These are phyloP conservation scores for Coleophora flavipennella DNA, from an alignment of 2,888 invertebrate genomes.

Conservation along the genomic window DNA sequence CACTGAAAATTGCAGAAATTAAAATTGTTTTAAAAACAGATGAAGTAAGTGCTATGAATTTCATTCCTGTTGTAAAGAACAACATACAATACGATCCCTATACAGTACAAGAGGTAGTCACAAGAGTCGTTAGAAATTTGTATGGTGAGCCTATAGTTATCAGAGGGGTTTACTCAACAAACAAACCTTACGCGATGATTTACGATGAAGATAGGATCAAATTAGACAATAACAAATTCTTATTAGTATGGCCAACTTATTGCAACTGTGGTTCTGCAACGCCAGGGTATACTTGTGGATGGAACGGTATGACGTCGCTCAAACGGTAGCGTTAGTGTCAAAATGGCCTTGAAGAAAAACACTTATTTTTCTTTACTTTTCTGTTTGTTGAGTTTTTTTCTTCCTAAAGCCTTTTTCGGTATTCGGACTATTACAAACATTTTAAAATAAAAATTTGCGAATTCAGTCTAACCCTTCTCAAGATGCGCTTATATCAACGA, in stretches of 20 bases:
- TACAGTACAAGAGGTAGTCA: conserved; percentile 12
- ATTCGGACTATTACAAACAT: too few species aligned
- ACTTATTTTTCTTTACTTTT: too few species aligned
- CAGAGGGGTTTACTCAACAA: conserved; percentile 9
- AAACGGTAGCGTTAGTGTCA: too few species aligned
- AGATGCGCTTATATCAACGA: too few species aligned
- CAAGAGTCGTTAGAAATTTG: conserved; percentile 12
- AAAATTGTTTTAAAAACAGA: conserved; percentile 16
- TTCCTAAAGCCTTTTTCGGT: too few species aligned
- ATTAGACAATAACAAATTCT: not conserved
- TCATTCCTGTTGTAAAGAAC: conserved; percentile 17
- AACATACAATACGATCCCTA: conserved; percentile 7
- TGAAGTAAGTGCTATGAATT: conserved; percentile 15
- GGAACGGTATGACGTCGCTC: not conserved
- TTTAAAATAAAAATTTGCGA: too few species aligned
- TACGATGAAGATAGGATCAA: not conserved
- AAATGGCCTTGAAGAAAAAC: too few species aligned
- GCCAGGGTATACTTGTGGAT: not conserved
- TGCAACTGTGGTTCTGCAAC: conserved; percentile 1
- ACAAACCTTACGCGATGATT: conserved; percentile 5
- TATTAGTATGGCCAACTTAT: conserved; percentile 17
- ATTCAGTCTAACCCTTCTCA: too few species aligned
- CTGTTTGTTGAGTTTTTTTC: too few species aligned
- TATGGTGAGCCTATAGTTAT: conserved; percentile 18
- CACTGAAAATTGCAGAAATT: conserved; percentile 15